A percentile compares a stretch with the other conserved stretches of the same genome.
Evolutionary conservation across 1,140 invertebrate genomes (phyloP).

Genomic region (Oppia nitens): DNA sequence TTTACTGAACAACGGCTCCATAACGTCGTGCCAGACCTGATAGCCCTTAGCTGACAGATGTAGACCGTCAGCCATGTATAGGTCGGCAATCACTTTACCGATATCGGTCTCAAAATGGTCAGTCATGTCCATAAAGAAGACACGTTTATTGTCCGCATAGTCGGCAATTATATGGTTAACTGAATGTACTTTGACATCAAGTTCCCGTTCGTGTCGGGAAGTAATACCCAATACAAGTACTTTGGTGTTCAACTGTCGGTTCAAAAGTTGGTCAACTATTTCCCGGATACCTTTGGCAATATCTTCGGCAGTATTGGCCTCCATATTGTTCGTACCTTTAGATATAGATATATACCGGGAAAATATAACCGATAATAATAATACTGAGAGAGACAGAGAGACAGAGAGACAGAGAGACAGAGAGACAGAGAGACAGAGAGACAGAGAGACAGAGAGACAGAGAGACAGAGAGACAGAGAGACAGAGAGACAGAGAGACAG

Average conservation of each 20-base stretch:
- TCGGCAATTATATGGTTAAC: background rate
- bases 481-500: too few species aligned
- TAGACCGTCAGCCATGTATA: background rate
- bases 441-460: too few species aligned
- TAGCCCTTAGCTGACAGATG: background rate
- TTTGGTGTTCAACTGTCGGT: background rate
- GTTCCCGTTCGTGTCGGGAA: background rate
- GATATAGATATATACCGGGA: too few species aligned
- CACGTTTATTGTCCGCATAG: background rate
- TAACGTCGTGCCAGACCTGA: background rate
- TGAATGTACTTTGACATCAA: background rate
- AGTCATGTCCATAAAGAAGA: background rate
- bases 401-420: too few species aligned
- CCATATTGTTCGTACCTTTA: background rate
- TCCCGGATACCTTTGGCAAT: background rate
- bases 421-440: too few species aligned
- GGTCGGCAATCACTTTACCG: background rate
- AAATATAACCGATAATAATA: too few species aligned
- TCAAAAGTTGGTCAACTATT: background rate
- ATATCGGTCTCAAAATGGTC: background rate
- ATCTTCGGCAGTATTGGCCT: background rate
- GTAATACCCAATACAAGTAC: background rate
- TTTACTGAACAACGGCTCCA: constrained; percentile 2
- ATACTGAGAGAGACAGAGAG: too few species aligned
- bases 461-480: too few species aligned